These are phyloP conservation scores for Malaclemys terrapin DNA, from an alignment of 2,113 vertebrate species.

Conservation along the genomic window DNA sequence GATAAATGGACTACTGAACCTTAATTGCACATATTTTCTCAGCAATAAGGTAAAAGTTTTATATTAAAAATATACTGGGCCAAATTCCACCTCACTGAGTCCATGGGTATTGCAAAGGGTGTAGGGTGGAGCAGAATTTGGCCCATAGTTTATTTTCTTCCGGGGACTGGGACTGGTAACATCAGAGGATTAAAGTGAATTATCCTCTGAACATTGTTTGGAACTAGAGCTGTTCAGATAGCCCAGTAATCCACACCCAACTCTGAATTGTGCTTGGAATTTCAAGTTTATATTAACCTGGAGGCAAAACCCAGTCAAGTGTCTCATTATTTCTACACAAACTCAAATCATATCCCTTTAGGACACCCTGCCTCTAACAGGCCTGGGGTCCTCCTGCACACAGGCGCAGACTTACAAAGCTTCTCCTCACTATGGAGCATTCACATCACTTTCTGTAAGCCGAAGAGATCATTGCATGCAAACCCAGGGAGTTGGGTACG, in stretches of 20 bases:
- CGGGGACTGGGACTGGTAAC: not conserved
- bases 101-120: not conserved
- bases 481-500: not conserved
- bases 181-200: not conserved
- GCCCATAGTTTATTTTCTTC: not conserved
- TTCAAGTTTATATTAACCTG: not conserved
- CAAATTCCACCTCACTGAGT: not conserved
- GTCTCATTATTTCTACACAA: not conserved
- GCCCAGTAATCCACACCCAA: not conserved
- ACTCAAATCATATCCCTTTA: rapidly evolving
- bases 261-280: not conserved
- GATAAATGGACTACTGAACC: constrained; percentile 9
- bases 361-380: not conserved
- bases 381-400: not conserved
- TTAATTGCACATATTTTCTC: constrained; percentile 1
- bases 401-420: not conserved
- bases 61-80: not conserved
- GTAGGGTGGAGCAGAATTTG: not conserved
- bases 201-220: not conserved
- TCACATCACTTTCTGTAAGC: not conserved
- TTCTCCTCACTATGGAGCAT: not conserved
- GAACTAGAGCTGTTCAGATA: not conserved
- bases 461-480: not conserved
- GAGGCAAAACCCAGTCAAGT: not conserved
- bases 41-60: not conserved